phyloP scores from a whole-genome alignment of 2,888 invertebrate species.

The Cantharis rustica region DNA sequence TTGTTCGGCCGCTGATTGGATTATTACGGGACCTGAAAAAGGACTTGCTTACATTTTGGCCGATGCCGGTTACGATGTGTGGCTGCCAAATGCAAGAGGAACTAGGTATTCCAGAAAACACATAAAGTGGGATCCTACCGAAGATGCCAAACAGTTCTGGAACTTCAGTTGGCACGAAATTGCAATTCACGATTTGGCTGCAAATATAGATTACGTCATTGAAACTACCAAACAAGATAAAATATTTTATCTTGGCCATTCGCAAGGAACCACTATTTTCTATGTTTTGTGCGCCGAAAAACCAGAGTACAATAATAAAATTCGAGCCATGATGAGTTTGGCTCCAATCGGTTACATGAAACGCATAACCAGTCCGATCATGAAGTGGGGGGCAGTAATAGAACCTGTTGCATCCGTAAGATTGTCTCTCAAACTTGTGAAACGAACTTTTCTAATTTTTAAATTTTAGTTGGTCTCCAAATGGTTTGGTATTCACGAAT shows the following conservation, averaged over 20 bases:
- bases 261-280: constrained; percentile 22
- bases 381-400: constrained; percentile 63
- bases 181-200: constrained; percentile 74
- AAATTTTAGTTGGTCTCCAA: background rate
- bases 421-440: constrained; percentile 64
- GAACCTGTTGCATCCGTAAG: constrained; percentile 64
- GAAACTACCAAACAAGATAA: constrained; percentile 15
- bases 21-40: constrained; percentile 57
- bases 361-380: background rate
- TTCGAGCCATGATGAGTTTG: constrained; percentile 69
- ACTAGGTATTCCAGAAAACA: constrained; percentile 63
- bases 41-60: constrained; percentile 55
- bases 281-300: constrained; percentile 15
- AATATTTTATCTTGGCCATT: constrained; percentile 29
- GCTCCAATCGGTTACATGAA: constrained; percentile 66
- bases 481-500: constrained; percentile 59
- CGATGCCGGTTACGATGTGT: constrained; percentile 54
- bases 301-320: constrained; percentile 20
- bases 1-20: constrained; percentile 58
- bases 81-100: constrained; percentile 66
- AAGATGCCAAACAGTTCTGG: constrained; percentile 33
- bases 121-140: constrained; percentile 38
- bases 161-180: constrained; percentile 77
- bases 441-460: background rate
- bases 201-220: constrained; percentile 73